A percentile compares a stretch with the other conserved stretches of the same genome.
These are phyloP conservation scores for Molossus alvarezi DNA, from an alignment of 2,797 vertebrate genomes.

Conservation along the genomic window DNA sequence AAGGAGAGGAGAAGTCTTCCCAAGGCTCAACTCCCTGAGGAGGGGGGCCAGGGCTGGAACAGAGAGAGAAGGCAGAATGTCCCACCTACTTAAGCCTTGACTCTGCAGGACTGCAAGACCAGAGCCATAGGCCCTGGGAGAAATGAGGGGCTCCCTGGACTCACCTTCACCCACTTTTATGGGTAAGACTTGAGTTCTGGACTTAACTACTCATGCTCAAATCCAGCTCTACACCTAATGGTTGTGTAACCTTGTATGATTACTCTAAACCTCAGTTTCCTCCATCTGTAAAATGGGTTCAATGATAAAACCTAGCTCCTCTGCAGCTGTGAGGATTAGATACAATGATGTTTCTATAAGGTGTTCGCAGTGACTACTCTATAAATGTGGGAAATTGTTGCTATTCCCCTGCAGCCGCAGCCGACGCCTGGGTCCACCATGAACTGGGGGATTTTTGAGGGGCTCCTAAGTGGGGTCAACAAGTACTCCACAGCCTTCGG, in stretches of 20 bases:
- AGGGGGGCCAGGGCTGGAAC: neutral
- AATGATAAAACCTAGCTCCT: neutral
- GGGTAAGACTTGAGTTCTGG: neutral
- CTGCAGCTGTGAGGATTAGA: neutral
- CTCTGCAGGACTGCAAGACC: neutral
- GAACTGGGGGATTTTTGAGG: conserved; percentile 97
- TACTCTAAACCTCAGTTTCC: neutral
- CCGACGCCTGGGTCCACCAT: conserved; percentile 84
- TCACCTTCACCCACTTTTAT: neutral
- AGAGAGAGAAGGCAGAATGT: neutral
- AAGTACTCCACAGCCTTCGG: conserved; percentile 98
- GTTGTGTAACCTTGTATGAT: neutral
- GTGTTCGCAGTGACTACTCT: neutral
- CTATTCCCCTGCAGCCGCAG: conserved; percentile 55
- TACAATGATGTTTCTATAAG: neutral
- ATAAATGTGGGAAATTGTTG: neutral
- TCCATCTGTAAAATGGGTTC: conserved; percentile 31
- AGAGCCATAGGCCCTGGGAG: neutral
- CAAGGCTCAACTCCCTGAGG: neutral
- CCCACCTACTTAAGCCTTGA: neutral
- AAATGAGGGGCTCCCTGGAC: neutral
- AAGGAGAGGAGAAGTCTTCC: neutral
- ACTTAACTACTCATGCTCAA: neutral
- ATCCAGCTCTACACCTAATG: neutral
- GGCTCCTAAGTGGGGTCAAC: conserved; percentile 96